Evolutionary conservation across 2,113 vertebrate species (phyloP), one percentile per base, ranked within the genome.

Genomic region (Phalacrocorax brasilianus): DNA sequence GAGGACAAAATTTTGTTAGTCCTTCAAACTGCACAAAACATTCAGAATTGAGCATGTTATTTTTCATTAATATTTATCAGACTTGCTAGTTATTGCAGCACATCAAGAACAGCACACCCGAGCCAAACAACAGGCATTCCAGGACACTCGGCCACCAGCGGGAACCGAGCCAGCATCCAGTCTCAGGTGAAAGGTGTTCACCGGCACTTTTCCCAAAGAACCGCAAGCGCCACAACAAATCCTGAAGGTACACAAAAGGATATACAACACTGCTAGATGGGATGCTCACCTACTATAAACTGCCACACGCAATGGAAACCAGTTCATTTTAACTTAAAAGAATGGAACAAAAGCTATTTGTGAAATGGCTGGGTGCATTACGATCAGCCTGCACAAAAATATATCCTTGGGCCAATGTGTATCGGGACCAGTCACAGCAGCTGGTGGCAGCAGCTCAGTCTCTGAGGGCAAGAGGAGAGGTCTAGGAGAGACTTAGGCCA

Each of bases 61-160:
- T 38, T 38, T 38, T 38, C 38, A 38, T 38, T 38, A 38, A 38
- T 38, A 38, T 38, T 38, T 38, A 17, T 4, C 1, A 1, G 33
- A 30, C 20, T 65, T 21, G 58, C 13, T 32, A 16, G 38, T 14
- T 30, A 32, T 26, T 33, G 73, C 56, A 67, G 59, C 56, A 32
- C 27, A 38, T 49, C 47, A 62, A n/a, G 28, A 65, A 5, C 12
- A 50, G 58, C 0, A 1, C 28, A 16, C 7, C 12, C 2, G 0
- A 55, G 35, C 17, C 65, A 50, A 66, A 33, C 16, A 28, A 32
- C 1, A 8, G 53, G 50, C 50, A 4, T 30, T 7, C 68, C 35
- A 53, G 24, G 4, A 20, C 42, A 26, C 11, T 5, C 4, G 23
- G 40, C n/a, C 32, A 10, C 9, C 27, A 7, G 61, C 2, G 0